Base-by-base conservation (phyloP, 2,888 invertebrate species). In the Crossocerus cetratus region DNA sequence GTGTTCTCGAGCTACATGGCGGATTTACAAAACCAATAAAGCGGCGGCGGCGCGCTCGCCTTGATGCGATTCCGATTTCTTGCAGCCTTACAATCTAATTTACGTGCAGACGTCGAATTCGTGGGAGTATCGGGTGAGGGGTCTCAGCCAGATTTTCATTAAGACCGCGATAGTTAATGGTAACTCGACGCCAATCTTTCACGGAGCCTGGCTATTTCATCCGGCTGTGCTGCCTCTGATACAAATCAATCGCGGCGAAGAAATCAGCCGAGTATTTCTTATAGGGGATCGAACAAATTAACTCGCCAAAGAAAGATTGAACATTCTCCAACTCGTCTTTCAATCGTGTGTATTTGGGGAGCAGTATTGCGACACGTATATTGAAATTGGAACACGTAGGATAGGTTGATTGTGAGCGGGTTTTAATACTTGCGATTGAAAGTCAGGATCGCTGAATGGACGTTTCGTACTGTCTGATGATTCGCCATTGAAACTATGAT, bases 341-440 rank as follows among this genome's bases (percentile, higher is more conserved):
- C 75, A 83, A 86, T 80, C 80, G 83, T 81, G 87, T 88, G 87
- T 87, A 87, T 88, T 89, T 87, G 83, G 74, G 83, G 84, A 88
- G 84, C 85, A 86, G 87, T 87, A 87, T 85, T 76, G 78, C 70
- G 75, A 68, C 23, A 23, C 45, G 61, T 72, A 63, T 65, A 32
- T 11, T 66, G 82, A 79, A 77, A 78, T 69, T 74, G 42, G 32
- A 32, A 32, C 8, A 32, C 8, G 32, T 59, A 69, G 72, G 73
- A 84, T 83, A 84, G 82, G 77, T 80, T 79, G 32, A 32, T 32
- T 32, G 32, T 32, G 77, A 76, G 72, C 73, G 83, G 83, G 82
- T 83, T 86, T 86, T 87, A 84, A 88, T 86, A 86, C 83, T 81
- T 74, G 81, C 86, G 86, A 88, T 89, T 88, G 88, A 83, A 89